Evolutionary conservation across 2,888 invertebrate genomes (phyloP).

Genomic region (Ceriagrion tenellum): DNA sequence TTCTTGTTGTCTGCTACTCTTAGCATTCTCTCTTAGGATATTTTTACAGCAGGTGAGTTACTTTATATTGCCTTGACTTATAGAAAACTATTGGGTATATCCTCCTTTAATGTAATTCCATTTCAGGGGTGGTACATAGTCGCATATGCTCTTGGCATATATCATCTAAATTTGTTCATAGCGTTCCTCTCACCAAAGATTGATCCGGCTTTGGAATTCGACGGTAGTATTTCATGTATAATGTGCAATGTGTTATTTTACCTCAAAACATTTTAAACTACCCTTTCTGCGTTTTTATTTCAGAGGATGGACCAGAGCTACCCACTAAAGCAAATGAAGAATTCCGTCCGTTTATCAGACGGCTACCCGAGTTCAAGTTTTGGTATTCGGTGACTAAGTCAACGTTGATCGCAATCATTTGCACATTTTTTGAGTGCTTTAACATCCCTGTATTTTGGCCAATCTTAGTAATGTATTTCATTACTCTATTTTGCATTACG

Average conservation of each 20-base stretch:
- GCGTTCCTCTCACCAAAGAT: conserved; percentile 99
- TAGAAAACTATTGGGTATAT: not conserved
- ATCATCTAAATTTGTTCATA: conserved; percentile 99
- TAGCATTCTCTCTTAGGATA: conserved; percentile 47
- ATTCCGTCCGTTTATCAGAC: conserved; percentile 97
- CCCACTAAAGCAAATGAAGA: conserved; percentile 98
- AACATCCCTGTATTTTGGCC: conserved; percentile 99
- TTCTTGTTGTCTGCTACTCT: conserved; percentile 62
- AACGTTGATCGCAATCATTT: conserved; percentile 91
- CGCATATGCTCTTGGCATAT: conserved; percentile 99
- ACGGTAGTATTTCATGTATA: conserved; percentile 72
- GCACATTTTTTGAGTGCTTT: conserved; percentile 98
- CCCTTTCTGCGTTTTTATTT: conserved; percentile 69
- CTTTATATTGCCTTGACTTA: conserved; percentile 43
- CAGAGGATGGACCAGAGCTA: conserved; percentile 94
- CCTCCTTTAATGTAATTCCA: conserved; percentile 70
- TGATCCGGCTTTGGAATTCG: conserved; percentile 92
- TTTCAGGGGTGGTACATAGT: conserved; percentile 99
- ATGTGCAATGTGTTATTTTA: conserved; percentile 56
- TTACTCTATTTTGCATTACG: conserved; percentile 98
- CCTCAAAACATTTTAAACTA: conserved; percentile 65
- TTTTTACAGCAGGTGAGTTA: conserved; percentile 63
- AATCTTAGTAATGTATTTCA: conserved; percentile 99
- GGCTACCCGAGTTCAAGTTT: conserved; percentile 99
- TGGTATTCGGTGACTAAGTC: conserved; percentile 99